phyloP scores from a whole-genome alignment of 1,140 invertebrate species.

The Samia ricini region DNA sequence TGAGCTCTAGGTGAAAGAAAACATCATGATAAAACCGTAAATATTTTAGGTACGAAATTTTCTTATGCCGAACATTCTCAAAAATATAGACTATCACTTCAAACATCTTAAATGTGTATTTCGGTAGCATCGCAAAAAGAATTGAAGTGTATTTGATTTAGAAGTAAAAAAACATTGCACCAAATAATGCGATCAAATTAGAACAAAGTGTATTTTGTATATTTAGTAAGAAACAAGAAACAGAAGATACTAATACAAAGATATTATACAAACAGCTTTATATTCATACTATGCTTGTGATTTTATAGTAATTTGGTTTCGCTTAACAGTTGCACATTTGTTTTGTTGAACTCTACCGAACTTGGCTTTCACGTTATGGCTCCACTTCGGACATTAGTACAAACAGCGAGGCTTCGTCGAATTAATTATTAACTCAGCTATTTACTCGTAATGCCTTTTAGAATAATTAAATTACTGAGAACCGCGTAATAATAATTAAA shows the following conservation, averaged over 20 bases:
- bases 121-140: too few species aligned
- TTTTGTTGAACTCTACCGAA: not conserved
- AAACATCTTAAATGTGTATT: too few species aligned
- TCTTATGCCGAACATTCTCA: too few species aligned
- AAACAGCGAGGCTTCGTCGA: slow-evolving; percentile 9
- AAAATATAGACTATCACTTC: too few species aligned
- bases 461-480: slow-evolving; percentile 9
- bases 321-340: slow-evolving; percentile 5
- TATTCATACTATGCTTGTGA: not conserved
- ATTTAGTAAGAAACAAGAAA: too few species aligned
- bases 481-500: slow-evolving; percentile 6
- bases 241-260: not conserved
- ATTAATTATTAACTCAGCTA: slow-evolving; percentile 5
- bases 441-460: slow-evolving; percentile 8
- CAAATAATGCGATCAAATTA: too few species aligned
- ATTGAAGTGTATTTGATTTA: too few species aligned
- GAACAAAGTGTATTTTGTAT: too few species aligned
- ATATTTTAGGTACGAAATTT: too few species aligned
- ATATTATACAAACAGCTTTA: not conserved
- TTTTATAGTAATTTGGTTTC: not conserved
- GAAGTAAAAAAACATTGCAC: too few species aligned
- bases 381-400: slow-evolving; percentile 8
- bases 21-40: too few species aligned
- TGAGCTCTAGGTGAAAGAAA: too few species aligned
- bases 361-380: slow-evolving; percentile 6